Evolutionary conservation across 1,140 invertebrate genomes (phyloP), one percentile per base, ranked within the genome.

Genomic region (Rhyacophila brunnea): DNA sequence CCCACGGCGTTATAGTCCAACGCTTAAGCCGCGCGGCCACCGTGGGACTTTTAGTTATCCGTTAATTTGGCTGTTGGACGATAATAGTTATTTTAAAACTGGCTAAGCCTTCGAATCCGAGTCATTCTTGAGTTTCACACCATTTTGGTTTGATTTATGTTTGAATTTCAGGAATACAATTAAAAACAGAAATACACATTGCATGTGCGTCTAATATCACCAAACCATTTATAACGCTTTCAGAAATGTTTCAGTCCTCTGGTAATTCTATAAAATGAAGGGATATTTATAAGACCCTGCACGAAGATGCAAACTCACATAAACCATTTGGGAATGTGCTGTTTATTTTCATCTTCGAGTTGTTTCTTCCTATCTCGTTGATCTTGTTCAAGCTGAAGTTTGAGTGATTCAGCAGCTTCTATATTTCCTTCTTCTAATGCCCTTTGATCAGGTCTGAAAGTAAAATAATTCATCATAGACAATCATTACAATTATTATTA

Each of bases 391-490:
- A 91, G 68, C 64, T 83, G 74, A 13, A 82, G 67, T 71, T 93
- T 93, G 62, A 86, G 75, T 17, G 74, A 74, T 74, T 93, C 90
- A 0, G 90, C 90, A 17, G 79, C 80, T 10, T 80, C 73, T 35
- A 92, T 77, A 68, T 90, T 83, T 2, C 90, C 91, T 71, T 91
- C 87, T 72, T 93, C 90, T 32, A 93, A 70, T 11, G 81, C 80
- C n/a, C 80, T 71, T 64, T 82, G 81, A 69, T 83, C 81, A 1
- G 81, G 81, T 62, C 81, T 78, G 64, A 0, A 40, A 34, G 1
- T 40, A 7, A 56, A 54, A 43, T n/a, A n/a, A n/a, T n/a, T n/a
- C n/a, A n/a, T n/a, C n/a, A n/a, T n/a, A n/a, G n/a, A n/a, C n/a
- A n/a, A n/a, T n/a, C n/a, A n/a, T n/a, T n/a, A n/a, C n/a, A n/a